Conservation (phyloP, 2,113 vertebrate genomes). For the Poicephalus meyeri region DNA sequence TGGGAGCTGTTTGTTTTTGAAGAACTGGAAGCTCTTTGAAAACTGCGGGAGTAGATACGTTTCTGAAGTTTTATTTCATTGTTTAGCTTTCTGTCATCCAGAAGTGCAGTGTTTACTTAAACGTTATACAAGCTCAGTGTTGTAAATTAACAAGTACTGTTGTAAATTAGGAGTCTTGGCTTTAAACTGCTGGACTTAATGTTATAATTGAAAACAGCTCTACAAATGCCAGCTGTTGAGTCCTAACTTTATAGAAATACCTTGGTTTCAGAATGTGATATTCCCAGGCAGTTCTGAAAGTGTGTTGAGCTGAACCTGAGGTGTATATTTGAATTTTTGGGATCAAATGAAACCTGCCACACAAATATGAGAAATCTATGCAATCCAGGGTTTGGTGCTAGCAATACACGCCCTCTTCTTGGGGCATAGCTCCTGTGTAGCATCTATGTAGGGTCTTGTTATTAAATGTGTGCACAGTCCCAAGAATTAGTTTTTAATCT, state of each 20-base stretch:
- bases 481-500: background rate
- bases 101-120: conserved; percentile 66
- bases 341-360: background rate
- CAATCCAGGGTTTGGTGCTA: background rate
- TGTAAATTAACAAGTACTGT: conserved; percentile 59
- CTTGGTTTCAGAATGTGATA: background rate
- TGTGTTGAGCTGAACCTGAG: background rate
- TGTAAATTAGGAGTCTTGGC: conserved; percentile 64
- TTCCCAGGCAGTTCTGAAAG: background rate
- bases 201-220: conserved; percentile 64
- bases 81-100: conserved; percentile 58
- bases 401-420: background rate
- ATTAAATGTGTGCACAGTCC: background rate
- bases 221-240: conserved; percentile 47
- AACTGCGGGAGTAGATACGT: conserved; percentile 57
- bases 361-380: background rate
- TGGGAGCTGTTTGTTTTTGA: conserved; percentile 57
- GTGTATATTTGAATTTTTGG: background rate
- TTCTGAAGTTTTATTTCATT: conserved; percentile 67
- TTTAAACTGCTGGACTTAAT: conserved; percentile 63
- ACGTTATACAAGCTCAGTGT: conserved; percentile 60
- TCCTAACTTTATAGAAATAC: conserved; percentile 36
- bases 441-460: background rate
- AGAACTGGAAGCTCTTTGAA: conserved; percentile 56
- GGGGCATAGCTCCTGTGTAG: background rate